Base-by-base conservation (phyloP, 2,888 invertebrate genomes). In the Phaedon cochleariae region DNA sequence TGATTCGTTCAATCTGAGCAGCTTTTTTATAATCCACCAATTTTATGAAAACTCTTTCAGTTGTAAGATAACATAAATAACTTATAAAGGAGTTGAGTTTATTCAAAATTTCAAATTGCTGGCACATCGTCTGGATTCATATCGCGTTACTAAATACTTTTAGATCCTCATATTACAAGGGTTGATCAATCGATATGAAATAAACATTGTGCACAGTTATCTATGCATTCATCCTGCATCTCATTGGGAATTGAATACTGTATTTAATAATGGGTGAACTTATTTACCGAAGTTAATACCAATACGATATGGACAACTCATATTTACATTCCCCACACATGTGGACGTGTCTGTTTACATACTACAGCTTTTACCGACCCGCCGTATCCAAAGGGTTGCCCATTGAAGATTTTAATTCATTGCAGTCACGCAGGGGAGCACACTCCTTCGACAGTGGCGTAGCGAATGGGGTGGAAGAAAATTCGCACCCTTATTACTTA, bases 401-500 rank as follows among this genome's bases (percentile, higher is more conserved):
- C 70, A 68, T 60, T 62, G 62, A 70, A 68, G 67, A 68, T 69
- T 73, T 70, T 68, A 70, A 73, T 71, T 73, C 70, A 62, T 65
- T 58, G 68, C 70, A 60, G 46, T 46, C 61, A 41, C 41, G 41
- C 41, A 41, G 41, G 41, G 41, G 41, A 41, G 41, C 41, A 12
- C 34, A 34, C 41, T 12, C 41, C 41, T 1, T 41, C 3, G 31
- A 34, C 41, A 41, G n/a, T 2, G 41, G n/a, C 41, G 41, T 41
- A 15, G 41, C 41, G 26, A 41, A n/a, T 15, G 3, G 41, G 7
- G 15, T 41, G 6, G 34, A 15, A 4, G 41, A 9, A 41, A 41
- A 26, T 26, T n/a, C n/a, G n/a, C n/a, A n/a, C n/a, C n/a, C n/a
- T n/a, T n/a, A n/a, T n/a, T n/a, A n/a, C n/a, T n/a, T n/a, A n/a